These are phyloP conservation scores for Fabriciana adippe DNA, from an alignment of 2,888 invertebrate species.

Conservation along the genomic window DNA sequence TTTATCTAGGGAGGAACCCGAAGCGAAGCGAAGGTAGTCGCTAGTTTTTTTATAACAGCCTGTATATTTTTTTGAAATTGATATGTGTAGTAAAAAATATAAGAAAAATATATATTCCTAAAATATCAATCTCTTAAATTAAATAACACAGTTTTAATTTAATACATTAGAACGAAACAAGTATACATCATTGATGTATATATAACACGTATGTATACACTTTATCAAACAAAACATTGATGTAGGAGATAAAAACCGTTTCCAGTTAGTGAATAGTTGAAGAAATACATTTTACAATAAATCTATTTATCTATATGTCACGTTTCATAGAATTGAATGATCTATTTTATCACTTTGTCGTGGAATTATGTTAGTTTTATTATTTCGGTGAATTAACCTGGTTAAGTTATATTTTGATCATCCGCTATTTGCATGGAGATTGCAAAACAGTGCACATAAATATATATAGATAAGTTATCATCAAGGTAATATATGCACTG, in stretches of 20 bases:
- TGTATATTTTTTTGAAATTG: no score
- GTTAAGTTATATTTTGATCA: slow-evolving; percentile 27
- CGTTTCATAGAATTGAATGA: not conserved
- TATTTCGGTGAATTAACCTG: slow-evolving; percentile 25
- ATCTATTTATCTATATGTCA: not conserved
- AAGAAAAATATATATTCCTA: no score
- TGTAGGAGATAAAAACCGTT: not conserved
- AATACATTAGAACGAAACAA: not conserved
- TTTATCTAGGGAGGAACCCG: no score
- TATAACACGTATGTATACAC: not conserved
- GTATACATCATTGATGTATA: not conserved
- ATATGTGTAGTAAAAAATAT: no score
- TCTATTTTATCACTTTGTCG: not conserved
- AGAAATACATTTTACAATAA: not conserved
- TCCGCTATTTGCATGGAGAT: slow-evolving; percentile 32
- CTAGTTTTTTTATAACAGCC: no score
- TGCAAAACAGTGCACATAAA: slow-evolving; percentile 38
- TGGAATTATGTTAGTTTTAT: not conserved
- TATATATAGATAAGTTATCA: slow-evolving; percentile 35
- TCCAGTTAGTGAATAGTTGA: not conserved
- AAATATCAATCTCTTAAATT: no score
- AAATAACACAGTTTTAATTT: not conserved
- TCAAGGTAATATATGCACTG: slow-evolving; percentile 39
- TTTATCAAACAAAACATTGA: slow-evolving; percentile 8
- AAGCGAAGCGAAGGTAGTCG: no score